Conservation (phyloP, 2,888 invertebrate species). For the Pristionchus exspectatus region DNA sequence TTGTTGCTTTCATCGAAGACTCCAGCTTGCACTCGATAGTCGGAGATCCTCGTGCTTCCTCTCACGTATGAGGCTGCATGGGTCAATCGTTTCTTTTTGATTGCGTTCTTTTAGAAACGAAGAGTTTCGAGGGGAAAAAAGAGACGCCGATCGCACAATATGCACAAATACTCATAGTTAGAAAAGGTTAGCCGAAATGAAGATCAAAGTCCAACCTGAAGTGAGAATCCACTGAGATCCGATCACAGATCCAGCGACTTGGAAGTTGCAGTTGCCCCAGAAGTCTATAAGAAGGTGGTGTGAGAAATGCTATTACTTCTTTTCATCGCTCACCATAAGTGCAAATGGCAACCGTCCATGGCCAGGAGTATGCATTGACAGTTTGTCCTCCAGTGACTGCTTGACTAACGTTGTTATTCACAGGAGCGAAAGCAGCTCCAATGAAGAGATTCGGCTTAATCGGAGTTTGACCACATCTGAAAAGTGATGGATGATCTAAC, state of each 20-base stretch:
- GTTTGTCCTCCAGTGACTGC: not conserved
- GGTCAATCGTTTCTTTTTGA: not conserved
- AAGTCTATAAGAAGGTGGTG: slow-evolving; percentile 16
- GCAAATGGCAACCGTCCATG: slow-evolving; percentile 35
- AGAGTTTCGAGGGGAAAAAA: not conserved
- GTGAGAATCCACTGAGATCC: slow-evolving; percentile 38
- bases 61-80: not conserved
- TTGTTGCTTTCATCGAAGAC: slow-evolving; percentile 49
- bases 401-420: not conserved
- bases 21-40: slow-evolving; percentile 44
- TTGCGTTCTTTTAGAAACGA: not conserved
- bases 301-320: not conserved
- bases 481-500: not conserved
- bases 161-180: not conserved
- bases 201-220: slow-evolving; percentile 36
- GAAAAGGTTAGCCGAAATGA: not conserved
- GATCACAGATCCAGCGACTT: slow-evolving; percentile 10
- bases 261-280: slow-evolving; percentile 40
- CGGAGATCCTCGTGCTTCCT: not conserved
- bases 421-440: not conserved
- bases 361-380: slow-evolving; percentile 36
- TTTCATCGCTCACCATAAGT: not conserved
- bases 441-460: slow-evolving; percentile 31
- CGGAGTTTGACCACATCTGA: slow-evolving; percentile 50
- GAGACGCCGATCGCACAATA: not conserved